Evolutionary conservation across 2,113 vertebrate genomes (phyloP).

Genomic region (Gallinago media): DNA sequence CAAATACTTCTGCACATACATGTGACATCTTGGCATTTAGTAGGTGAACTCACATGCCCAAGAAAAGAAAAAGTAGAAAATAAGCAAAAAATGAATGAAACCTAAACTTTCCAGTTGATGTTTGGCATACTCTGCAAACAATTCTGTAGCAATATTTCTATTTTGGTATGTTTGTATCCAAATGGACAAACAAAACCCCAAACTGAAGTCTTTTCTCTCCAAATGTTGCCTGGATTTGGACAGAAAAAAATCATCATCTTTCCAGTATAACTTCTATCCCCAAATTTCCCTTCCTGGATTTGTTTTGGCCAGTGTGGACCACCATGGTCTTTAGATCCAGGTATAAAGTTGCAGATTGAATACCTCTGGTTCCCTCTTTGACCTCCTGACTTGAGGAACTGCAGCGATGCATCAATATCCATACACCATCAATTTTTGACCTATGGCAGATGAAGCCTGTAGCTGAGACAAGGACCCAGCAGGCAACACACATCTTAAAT

Average conservation of each 20-base stretch:
- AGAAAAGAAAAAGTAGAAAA: background rate
- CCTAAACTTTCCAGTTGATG: background rate
- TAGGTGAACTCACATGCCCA: background rate
- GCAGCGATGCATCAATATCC: background rate
- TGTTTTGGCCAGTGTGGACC: background rate
- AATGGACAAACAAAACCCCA: background rate
- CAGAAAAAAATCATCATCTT: background rate
- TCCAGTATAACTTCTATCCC: background rate
- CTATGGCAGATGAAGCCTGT: background rate
- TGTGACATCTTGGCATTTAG: background rate
- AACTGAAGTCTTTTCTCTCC: background rate
- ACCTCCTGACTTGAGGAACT: background rate
- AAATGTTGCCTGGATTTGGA: background rate
- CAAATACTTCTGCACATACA: background rate
- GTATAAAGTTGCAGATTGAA: background rate
- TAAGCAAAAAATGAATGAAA: background rate
- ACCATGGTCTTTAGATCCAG: background rate
- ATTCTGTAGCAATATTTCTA: background rate
- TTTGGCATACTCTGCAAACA: background rate
- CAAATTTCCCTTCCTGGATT: background rate
- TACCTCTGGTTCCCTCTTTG: background rate
- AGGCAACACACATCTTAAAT: background rate
- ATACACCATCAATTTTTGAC: background rate
- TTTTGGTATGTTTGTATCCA: background rate
- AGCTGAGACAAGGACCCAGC: background rate